Base-by-base conservation (phyloP, 1,140 invertebrate species). In the Drosophila novamexicana region DNA sequence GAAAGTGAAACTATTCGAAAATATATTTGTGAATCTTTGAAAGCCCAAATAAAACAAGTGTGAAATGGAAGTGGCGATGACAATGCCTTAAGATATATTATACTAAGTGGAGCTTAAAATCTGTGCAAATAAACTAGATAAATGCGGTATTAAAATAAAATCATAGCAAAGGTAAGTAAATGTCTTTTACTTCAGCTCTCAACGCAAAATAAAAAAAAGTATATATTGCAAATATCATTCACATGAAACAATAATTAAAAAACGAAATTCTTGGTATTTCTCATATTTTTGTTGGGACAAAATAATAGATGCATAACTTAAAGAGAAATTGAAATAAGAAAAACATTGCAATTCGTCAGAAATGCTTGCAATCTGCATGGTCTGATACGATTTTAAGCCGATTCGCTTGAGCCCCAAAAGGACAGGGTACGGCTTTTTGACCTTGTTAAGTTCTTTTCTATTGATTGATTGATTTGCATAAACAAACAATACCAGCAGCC, bases 391-490 rank as follows among this genome's bases (percentile, higher is more conserved):
- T 16, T 37, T 16, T 18, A 71, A 42, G 61, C 36, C 36, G 50
- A 54, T 69, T 44, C 14, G 52, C 53, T 0, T 12, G 34, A 29
- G 4, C 3, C 49, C 8, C 22, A 52, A 22, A 6, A n/a, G 14
- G 53, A 5, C 34, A 1, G 14, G n/a, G 1, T 16, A 40, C 1
- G 14, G 12, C 18, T 34, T 52, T 68, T 45, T 52, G 16, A 57
- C 16, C 45, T 57, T 29, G 45, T 29, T 47, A 39, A 69, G 32
- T 49, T n/a, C 34, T 34, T 12, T 10, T 22, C n/a, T 18, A 40
- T 69, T 62, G 57, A 74, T 69, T 69, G 71, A 74, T 56, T 57
- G 47, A 61, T 74, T 74, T 74, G 36, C 65, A 69, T 74, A 62
- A 39, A 36, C 54, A 52, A 58, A 72, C 40, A 70, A 16, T 39